Conservation (phyloP, 1,140 invertebrate genomes). For the Thereuonema tuberculata region DNA sequence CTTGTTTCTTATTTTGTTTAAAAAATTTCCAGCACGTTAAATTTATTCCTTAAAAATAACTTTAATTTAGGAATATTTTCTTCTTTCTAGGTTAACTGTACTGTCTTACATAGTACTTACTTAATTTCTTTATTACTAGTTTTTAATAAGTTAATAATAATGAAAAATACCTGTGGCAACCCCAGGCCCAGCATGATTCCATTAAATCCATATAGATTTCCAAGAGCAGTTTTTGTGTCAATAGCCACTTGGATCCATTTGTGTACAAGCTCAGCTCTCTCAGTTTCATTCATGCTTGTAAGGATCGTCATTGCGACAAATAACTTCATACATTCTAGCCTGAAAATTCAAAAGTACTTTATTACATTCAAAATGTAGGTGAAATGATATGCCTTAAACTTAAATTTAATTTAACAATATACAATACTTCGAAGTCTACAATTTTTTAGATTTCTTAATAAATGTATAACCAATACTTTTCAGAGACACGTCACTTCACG, state of each 20-base stretch:
- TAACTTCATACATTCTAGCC: conserved; percentile 69
- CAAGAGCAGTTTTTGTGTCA: conserved; percentile 75
- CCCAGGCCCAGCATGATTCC: conserved; percentile 78
- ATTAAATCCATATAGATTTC: conserved; percentile 82
- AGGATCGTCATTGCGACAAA: conserved; percentile 76
- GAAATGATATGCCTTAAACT: conserved; percentile 59
- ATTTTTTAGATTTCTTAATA: no score
- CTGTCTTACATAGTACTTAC: no score
- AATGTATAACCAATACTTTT: no score
- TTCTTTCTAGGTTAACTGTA: no score
- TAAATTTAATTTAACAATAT: no score
- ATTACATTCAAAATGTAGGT: conserved; percentile 55
- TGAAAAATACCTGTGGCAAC: conserved; percentile 53
- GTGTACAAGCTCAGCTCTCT: conserved; percentile 62
- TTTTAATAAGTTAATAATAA: conserved; percentile 31
- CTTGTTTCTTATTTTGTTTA: no score
- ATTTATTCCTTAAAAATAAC: no score
- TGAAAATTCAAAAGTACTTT: conserved; percentile 32
- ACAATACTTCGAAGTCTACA: conserved; percentile 32
- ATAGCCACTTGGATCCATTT: conserved; percentile 89
- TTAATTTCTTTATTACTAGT: no score
- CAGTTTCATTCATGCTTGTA: conserved; percentile 59
- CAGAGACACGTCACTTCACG: no score
- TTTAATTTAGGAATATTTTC: no score
- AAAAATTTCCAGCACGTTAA: no score